These are phyloP conservation scores for Spheniscus humboldti DNA, from an alignment of 2,797 vertebrate genomes.

Conservation along the genomic window DNA sequence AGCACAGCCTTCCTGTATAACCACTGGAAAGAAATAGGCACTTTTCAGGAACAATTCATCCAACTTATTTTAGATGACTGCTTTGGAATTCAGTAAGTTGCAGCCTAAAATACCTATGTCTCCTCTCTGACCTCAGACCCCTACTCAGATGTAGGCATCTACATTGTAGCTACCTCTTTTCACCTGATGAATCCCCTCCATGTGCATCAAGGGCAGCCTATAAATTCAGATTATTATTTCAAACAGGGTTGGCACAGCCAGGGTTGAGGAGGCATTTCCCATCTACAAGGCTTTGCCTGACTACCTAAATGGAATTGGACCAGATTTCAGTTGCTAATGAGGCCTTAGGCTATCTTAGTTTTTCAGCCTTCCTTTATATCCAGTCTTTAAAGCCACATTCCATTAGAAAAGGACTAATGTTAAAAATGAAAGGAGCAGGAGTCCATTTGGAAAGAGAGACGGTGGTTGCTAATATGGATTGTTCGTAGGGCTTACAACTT, in stretches of 20 bases:
- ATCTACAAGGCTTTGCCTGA: background rate
- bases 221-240: background rate
- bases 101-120: background rate
- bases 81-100: background rate
- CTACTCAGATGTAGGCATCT: background rate
- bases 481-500: background rate
- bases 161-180: background rate
- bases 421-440: background rate
- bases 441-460: background rate
- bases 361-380: background rate
- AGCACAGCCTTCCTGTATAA: background rate
- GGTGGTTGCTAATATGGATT: background rate
- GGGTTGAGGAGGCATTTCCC: background rate
- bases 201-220: background rate
- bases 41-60: background rate
- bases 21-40: background rate
- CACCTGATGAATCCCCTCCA: background rate
- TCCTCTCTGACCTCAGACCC: background rate
- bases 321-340: conserved; percentile 12
- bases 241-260: background rate
- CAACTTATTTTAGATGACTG: background rate
- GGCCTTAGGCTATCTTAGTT: background rate
- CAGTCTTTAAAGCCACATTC: background rate
- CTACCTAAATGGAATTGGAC: background rate
- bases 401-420: background rate